Evolutionary conservation across 2,888 invertebrate species (phyloP).

Genomic region (Drosophila merina): DNA sequence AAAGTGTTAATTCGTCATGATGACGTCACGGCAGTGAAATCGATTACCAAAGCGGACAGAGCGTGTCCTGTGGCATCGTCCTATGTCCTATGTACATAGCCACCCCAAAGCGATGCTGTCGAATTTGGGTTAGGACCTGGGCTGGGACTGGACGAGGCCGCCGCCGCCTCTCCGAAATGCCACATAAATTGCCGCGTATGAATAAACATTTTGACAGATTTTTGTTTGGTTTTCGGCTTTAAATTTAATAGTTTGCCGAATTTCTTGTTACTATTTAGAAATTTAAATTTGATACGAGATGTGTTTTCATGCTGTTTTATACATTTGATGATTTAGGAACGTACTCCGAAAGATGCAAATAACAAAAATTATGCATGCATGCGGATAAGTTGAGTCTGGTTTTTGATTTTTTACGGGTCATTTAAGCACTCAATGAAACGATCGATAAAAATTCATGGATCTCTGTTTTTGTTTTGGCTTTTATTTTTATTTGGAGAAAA

Average conservation of each 20-base stretch:
- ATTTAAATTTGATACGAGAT: conserved; percentile 54
- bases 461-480: not conserved
- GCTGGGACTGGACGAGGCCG: conserved; percentile 3
- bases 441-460: conserved; percentile 28
- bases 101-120: conserved; percentile 21
- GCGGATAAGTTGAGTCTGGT: conserved; percentile 39
- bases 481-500: conserved; percentile 15
- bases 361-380: conserved; percentile 47
- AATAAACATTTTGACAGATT: conserved; percentile 81
- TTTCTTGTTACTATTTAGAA: conserved; percentile 53
- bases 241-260: conserved; percentile 61
- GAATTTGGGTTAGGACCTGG: conserved; percentile 26
- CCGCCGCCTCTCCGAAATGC: conserved; percentile 14
- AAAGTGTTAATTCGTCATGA: conserved; percentile 82
- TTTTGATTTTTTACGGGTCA: conserved; percentile 33
- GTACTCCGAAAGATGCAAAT: conserved; percentile 42
- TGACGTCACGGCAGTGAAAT: conserved; percentile 83
- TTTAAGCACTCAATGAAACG: conserved; percentile 36
- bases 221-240: conserved; percentile 56
- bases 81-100: conserved; percentile 27
- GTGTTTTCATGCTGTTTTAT: conserved; percentile 43
- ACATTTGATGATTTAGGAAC: conserved; percentile 53
- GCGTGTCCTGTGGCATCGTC: conserved; percentile 69
- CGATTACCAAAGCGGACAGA: conserved; percentile 78
- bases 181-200: conserved; percentile 66